A percentile compares a stretch with the other conserved stretches of the same genome.
These are phyloP conservation scores for human (Homo sapiens) DNA, from an alignment of 2,113 vertebrate genomes.

Conservation along the genomic window DNA sequence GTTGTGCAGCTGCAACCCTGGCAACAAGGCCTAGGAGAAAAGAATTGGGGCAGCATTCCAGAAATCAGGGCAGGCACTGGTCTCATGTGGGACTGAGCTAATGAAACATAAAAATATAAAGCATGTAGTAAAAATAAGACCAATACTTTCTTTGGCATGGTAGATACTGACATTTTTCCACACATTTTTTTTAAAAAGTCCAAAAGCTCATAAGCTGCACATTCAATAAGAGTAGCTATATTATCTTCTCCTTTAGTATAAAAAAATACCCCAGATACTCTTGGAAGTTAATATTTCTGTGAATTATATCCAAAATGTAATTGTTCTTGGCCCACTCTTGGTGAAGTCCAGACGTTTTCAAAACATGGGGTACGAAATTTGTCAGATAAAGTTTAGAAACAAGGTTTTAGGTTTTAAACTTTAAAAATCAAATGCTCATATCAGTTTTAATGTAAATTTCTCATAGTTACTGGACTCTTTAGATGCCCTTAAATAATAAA, in stretches of 20 bases:
- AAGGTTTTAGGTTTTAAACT: slow-evolving; percentile 28
- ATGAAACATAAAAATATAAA: slow-evolving; percentile 61
- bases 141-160: slow-evolving; percentile 30
- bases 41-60: slow-evolving; percentile 84
- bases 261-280: not conserved
- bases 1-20: slow-evolving; percentile 85
- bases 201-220: not conserved
- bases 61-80: slow-evolving; percentile 65
- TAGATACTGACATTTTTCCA: slow-evolving; percentile 32
- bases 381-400: slow-evolving; percentile 15
- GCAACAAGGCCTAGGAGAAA: slow-evolving; percentile 79
- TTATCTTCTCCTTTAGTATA: not conserved
- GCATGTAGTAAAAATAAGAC: slow-evolving; percentile 50
- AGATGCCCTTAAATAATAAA: not conserved
- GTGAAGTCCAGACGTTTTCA: not conserved
- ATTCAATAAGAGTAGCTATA: not conserved
- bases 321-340: slow-evolving; percentile 36
- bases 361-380: slow-evolving; percentile 9
- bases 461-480: not conserved
- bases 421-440: not conserved
- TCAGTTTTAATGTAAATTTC: not conserved
- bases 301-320: slow-evolving; percentile 1
- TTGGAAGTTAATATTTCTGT: slow-evolving; percentile 3
- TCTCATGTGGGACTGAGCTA: slow-evolving; percentile 69
- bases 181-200: slow-evolving; percentile 9